phyloP scores from a whole-genome alignment of 2,113 vertebrate species.

The Archocentrus centrarchus region DNA sequence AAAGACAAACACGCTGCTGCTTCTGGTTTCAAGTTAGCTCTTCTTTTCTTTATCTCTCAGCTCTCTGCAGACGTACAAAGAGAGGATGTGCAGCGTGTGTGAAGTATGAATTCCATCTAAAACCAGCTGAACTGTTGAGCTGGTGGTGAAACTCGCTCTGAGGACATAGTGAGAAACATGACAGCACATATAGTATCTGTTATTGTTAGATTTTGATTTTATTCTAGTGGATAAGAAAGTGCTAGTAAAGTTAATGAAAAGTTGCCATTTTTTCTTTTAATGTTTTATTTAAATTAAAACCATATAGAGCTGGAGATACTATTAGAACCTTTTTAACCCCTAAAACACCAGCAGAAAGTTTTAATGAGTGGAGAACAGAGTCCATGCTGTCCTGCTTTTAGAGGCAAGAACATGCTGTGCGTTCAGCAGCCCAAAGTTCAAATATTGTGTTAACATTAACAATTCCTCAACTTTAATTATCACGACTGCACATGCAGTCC shows the following conservation, averaged over 20 bases:
- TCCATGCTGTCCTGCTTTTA: neutral
- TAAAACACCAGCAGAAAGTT: neutral
- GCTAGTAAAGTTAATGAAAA: neutral
- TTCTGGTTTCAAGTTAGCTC: conserved; percentile 8
- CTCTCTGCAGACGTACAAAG: neutral
- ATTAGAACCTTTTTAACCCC: neutral
- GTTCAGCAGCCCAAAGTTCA: neutral
- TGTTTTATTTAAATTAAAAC: neutral
- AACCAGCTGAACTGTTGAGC: too few relatives aligned
- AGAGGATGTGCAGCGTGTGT: neutral
- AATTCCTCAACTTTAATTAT: neutral
- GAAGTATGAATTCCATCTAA: neutral
- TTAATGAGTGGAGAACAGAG: neutral
- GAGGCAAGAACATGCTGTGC: neutral
- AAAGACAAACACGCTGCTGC: neutral
- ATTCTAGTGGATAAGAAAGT: neutral
- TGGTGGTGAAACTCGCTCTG: neutral
- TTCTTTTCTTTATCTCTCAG: neutral
- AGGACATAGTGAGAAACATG: neutral
- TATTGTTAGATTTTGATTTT: neutral
- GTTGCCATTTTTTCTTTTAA: fast-evolving
- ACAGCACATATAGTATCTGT: neutral
- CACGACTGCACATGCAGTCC: neutral
- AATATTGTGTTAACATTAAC: neutral
- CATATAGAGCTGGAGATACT: neutral